Percentiles rank a stretch among this genome's conserved stretches.
These are phyloP conservation scores for Epinephelus malabaricus DNA, from an alignment of 2,797 vertebrate genomes.

Conservation along the genomic window DNA sequence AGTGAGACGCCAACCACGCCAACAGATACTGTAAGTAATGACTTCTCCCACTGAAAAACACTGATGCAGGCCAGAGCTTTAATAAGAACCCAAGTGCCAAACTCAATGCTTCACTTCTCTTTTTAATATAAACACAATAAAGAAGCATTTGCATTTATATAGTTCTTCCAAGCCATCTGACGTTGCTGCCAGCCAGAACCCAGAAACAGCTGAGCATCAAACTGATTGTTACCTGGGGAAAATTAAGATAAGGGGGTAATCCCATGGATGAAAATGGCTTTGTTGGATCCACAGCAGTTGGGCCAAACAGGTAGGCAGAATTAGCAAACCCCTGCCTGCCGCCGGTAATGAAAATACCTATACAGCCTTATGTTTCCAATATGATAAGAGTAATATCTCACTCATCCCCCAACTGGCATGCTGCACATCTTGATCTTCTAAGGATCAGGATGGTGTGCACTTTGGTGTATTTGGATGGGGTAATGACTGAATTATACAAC, in stretches of 20 bases:
- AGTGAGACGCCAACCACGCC: constrained; percentile 50
- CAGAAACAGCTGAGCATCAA: constrained; percentile 79
- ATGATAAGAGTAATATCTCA: constrained; percentile 56
- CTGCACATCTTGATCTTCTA: constrained; percentile 47
- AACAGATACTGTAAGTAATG: constrained; percentile 77
- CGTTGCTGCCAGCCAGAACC: constrained; percentile 68
- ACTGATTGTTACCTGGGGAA: constrained; percentile 86
- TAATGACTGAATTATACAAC: constrained; percentile 44
- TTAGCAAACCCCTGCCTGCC: constrained; percentile 66
- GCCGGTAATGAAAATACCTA: constrained; percentile 63
- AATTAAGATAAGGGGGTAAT: constrained; percentile 88
- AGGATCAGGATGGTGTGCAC: constrained; percentile 41
- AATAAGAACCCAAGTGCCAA: constrained; percentile 74
- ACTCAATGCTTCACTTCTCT: constrained; percentile 62
- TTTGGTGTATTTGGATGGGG: constrained; percentile 52
- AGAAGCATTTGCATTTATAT: constrained; percentile 90
- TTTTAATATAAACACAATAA: constrained; percentile 88
- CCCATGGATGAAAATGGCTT: constrained; percentile 81
- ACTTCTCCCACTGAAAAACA: constrained; percentile 65
- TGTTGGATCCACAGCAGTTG: constrained; percentile 69
- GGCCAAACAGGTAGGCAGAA: constrained; percentile 71
- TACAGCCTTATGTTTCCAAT: constrained; percentile 56
- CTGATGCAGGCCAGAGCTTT: constrained; percentile 71
- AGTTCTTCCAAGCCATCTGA: constrained; percentile 78
- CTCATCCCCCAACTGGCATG: constrained; percentile 46